phyloP scores from a whole-genome alignment of 1,140 invertebrate species.

The Andrena cerasifolii region DNA sequence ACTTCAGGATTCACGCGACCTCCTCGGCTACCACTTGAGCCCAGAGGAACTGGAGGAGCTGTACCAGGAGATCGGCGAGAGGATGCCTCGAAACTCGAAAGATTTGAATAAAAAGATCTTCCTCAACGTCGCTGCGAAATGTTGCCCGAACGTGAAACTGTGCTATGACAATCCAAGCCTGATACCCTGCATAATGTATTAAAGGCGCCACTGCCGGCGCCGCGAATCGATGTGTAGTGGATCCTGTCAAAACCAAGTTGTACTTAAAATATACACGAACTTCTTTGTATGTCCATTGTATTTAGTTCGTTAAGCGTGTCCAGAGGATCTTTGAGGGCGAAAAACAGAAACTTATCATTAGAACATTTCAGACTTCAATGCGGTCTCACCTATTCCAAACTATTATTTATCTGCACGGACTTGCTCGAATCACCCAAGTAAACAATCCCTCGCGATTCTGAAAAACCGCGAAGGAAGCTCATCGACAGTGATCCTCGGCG shows the following conservation, averaged over 20 bases:
- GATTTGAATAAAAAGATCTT: slow-evolving; percentile 3
- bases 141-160: slow-evolving; percentile 1
- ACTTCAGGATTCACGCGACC: neutral
- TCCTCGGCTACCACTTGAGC: neutral
- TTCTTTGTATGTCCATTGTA: neutral
- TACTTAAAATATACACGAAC: neutral
- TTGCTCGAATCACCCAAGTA: too few relatives aligned
- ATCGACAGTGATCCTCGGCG: too few relatives aligned
- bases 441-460: too few relatives aligned
- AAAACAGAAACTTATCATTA: too few relatives aligned
- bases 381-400: too few relatives aligned
- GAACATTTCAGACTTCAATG: too few relatives aligned
- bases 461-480: too few relatives aligned
- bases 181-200: slow-evolving; percentile 23
- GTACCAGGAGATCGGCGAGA: neutral
- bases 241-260: too few relatives aligned
- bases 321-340: neutral
- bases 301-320: neutral
- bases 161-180: slow-evolving; percentile 9
- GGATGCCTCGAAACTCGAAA: slow-evolving; percentile 4
- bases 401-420: too few relatives aligned
- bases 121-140: neutral
- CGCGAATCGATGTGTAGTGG: too few relatives aligned
- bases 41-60: slow-evolving; percentile 15
- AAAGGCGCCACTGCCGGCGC: too few relatives aligned